Evolutionary conservation across 2,888 invertebrate genomes (phyloP).

Genomic region (Drosophila kambysellisi): DNA sequence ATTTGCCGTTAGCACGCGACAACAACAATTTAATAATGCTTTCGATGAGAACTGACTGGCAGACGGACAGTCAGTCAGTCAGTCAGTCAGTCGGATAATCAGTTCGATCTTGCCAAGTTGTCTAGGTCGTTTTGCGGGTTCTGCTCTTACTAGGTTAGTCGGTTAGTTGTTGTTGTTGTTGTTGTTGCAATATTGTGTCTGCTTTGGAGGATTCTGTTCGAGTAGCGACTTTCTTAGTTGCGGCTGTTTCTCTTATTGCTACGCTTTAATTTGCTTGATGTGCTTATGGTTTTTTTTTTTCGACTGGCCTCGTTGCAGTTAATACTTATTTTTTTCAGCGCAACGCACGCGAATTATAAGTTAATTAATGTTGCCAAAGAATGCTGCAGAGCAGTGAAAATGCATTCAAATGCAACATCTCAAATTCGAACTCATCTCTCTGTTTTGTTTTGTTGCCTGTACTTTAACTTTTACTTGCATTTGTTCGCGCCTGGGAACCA

Average conservation of each 20-base stretch:
- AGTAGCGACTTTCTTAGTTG: conserved; percentile 66
- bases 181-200: conserved; percentile 32
- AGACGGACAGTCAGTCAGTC: neutral
- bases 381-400: conserved; percentile 60
- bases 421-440: conserved; percentile 4
- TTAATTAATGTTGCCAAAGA: conserved; percentile 66
- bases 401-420: conserved; percentile 51
- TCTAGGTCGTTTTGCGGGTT: conserved; percentile 69
- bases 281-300: conserved; percentile 36
- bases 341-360: conserved; percentile 74
- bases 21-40: conserved; percentile 25
- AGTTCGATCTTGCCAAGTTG: conserved; percentile 34
- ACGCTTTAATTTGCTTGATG: conserved; percentile 41
- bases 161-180: conserved; percentile 71
- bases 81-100: neutral
- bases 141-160: conserved; percentile 80
- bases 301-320: conserved; percentile 58
- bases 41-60: conserved; percentile 3
- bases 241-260: conserved; percentile 56
- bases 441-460: conserved; percentile 44
- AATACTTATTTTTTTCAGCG: conserved; percentile 12
- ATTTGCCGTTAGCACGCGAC: conserved; percentile 39
- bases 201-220: conserved; percentile 64
- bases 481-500: conserved; percentile 50
- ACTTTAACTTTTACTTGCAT: conserved; percentile 53